Evolutionary conservation across 53 echinoderm and acorn worm species (phyloP).

Genomic region (Paelopatides confundens): DNA sequence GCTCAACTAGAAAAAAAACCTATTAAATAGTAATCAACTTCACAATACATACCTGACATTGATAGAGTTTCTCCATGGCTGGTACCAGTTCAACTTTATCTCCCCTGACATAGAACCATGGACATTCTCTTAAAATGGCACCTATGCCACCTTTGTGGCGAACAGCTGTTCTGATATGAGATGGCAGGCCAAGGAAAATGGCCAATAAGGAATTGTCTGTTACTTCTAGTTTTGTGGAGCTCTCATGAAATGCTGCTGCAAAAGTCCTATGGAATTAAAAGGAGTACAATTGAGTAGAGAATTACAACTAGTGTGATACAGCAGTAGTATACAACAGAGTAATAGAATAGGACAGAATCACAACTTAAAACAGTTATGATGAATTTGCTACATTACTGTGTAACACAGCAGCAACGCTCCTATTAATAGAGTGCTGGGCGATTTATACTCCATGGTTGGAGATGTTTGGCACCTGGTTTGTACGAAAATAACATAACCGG

Average conservation of each 20-base stretch:
- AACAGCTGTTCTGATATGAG: conserved; percentile 36
- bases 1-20: no score
- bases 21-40: no score
- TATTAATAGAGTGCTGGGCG: no score
- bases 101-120: conserved; percentile 29
- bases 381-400: no score
- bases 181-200: conserved; percentile 32
- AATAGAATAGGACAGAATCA: no score
- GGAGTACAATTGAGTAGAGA: neutral
- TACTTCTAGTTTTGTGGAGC: neutral
- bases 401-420: no score
- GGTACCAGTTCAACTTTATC: conserved; percentile 27
- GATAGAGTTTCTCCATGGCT: conserved; percentile 29
- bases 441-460: no score
- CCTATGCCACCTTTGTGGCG: conserved; percentile 13
- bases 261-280: conserved; percentile 15
- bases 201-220: conserved; percentile 28
- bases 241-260: conserved; percentile 7
- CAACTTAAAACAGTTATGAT: no score
- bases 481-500: no score
- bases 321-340: no score
- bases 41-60: conserved; percentile 6
- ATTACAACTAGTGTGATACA: neutral
- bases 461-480: no score
- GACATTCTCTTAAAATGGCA: conserved; percentile 17